These are phyloP conservation scores for Xenopus petersii DNA, from an alignment of 2,797 vertebrate genomes.

Conservation along the genomic window DNA sequence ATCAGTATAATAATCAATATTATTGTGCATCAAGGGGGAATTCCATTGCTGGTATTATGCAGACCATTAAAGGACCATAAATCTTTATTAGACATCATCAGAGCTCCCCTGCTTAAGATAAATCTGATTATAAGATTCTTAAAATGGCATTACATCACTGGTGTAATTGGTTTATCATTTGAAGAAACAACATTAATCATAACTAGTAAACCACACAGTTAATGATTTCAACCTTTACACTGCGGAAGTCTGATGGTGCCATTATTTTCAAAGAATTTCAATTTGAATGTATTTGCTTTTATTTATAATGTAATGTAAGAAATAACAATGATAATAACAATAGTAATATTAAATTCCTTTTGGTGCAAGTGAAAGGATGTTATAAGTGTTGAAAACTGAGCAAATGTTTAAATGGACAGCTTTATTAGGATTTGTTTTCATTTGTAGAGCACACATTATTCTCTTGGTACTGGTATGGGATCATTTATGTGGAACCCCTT, in stretches of 20 bases:
- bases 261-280: constrained; percentile 64
- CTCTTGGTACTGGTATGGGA: no score
- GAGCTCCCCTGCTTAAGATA: constrained; percentile 88
- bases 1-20: constrained; percentile 54
- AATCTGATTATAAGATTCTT: constrained; percentile 97
- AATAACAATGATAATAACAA: no score
- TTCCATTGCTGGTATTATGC: constrained; percentile 97
- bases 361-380: no score
- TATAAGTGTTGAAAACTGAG: no score
- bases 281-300: no score
- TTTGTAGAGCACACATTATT: no score
- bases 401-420: no score
- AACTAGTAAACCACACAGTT: constrained; percentile 85
- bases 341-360: no score
- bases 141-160: constrained; percentile 98
- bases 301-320: no score
- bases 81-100: constrained; percentile 97
- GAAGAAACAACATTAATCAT: constrained; percentile 96
- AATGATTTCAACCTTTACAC: constrained; percentile 93
- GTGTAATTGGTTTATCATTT: constrained; percentile 99
- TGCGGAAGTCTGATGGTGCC: constrained; percentile 79
- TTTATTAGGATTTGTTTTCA: no score
- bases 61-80: constrained; percentile 95
- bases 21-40: constrained; percentile 81
- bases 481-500: no score